phyloP scores from a whole-genome alignment of 2,797 vertebrate species.

The Anas bernieri region DNA sequence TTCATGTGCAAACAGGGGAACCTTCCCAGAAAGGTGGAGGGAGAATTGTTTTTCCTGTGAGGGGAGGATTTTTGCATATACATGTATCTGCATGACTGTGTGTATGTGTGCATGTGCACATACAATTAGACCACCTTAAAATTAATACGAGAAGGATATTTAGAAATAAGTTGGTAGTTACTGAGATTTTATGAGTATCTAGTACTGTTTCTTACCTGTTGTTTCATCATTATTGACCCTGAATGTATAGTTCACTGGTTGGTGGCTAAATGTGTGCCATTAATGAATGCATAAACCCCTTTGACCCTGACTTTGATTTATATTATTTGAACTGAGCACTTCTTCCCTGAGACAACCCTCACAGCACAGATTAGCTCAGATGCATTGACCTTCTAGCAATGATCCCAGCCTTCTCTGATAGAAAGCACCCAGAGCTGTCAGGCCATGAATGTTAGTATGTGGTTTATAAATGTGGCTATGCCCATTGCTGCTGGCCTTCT shows the following conservation, averaged over 20 bases:
- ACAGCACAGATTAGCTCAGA: not conserved
- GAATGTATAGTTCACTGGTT: not conserved
- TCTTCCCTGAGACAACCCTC: not conserved
- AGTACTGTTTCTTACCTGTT: not conserved
- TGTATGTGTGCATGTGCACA: not conserved
- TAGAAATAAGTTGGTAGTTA: not conserved
- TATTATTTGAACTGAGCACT: not conserved
- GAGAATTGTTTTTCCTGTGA: not conserved
- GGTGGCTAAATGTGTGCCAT: not conserved
- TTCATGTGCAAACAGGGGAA: not conserved
- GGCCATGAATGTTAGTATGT: not conserved
- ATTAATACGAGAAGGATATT: not conserved
- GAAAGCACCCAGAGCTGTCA: not conserved
- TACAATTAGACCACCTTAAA: not conserved
- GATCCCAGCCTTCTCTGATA: rapidly evolving
- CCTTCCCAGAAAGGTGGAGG: not conserved
- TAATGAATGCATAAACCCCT: not conserved
- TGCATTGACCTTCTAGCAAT: not conserved
- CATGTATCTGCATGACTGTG: not conserved
- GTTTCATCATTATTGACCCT: not conserved
- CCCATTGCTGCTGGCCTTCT: not conserved
- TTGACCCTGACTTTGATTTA: not conserved
- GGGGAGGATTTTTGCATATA: not conserved
- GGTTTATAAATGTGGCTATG: not conserved
- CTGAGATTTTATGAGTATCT: not conserved